Conservation (phyloP, 2,113 vertebrate species). For the Solea solea region DNA sequence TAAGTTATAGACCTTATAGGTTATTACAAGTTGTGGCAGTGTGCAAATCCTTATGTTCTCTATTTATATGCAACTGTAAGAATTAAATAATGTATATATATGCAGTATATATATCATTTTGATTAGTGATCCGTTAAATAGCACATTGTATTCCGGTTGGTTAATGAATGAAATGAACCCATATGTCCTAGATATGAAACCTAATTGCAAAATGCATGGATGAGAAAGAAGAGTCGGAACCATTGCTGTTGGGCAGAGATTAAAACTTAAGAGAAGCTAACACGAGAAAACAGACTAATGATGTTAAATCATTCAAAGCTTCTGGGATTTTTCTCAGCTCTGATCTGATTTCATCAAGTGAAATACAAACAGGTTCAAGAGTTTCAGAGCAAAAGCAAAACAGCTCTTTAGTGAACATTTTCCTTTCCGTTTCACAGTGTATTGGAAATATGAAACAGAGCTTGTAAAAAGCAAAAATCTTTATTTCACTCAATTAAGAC, state of each 20-base stretch:
- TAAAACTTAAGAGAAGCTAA: not conserved
- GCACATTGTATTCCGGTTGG: too few species aligned
- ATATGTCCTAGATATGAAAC: not conserved
- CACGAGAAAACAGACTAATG: not conserved
- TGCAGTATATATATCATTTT: too few species aligned
- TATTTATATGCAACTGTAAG: too few species aligned
- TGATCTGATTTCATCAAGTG: not conserved
- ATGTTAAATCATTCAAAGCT: not conserved
- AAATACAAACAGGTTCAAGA: conserved; percentile 4
- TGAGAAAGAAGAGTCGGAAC: not conserved
- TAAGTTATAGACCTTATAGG: too few species aligned
- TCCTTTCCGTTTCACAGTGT: too few species aligned
- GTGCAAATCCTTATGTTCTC: too few species aligned
- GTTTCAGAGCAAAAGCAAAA: not conserved
- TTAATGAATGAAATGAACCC: not conserved
- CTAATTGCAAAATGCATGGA: not conserved
- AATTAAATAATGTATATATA: too few species aligned
- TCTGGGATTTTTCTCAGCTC: not conserved
- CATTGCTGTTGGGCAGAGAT: not conserved
- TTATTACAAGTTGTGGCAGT: too few species aligned
- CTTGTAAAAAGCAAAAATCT: too few species aligned
- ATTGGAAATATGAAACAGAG: not conserved
- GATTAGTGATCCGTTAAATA: too few species aligned
- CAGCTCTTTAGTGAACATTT: not conserved
- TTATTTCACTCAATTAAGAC: too few species aligned